Conservation (phyloP, 2,113 vertebrate species). For the Hippocampus mohnikei region DNA sequence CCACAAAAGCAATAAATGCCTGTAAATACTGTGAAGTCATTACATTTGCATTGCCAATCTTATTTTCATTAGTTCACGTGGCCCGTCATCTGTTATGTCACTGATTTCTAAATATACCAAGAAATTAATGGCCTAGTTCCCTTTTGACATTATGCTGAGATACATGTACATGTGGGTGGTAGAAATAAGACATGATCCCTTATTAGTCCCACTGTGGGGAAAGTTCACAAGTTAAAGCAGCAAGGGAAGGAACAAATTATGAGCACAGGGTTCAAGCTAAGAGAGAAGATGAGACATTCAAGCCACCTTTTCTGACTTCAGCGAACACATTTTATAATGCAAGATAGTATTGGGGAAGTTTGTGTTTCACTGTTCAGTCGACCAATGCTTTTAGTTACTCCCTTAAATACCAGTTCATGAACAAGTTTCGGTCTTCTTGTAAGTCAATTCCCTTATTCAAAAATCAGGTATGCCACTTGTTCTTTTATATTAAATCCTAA, state of each 20-base stretch:
- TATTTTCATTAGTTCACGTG: neutral
- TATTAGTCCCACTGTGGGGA: constrained; percentile 8
- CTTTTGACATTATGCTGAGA: neutral
- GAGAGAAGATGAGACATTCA: constrained; percentile 4
- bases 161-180: neutral
- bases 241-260: constrained; percentile 8
- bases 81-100: neutral
- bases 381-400: neutral
- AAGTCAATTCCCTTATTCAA: neutral
- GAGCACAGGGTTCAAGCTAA: neutral
- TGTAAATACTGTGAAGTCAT: neutral
- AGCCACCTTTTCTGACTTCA: neutral
- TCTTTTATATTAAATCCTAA: neutral
- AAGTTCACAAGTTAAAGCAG: constrained; percentile 15
- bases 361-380: neutral
- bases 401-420: neutral
- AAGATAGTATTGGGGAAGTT: neutral
- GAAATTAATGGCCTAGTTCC: neutral
- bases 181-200: constrained; percentile 4
- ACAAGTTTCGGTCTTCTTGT: neutral
- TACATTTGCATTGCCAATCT: neutral
- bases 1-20: neutral
- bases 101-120: neutral
- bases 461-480: neutral
- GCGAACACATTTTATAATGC: neutral